Evolutionary conservation across 2,113 vertebrate species (phyloP).

Genomic region (Hippopotamus amphibius): DNA sequence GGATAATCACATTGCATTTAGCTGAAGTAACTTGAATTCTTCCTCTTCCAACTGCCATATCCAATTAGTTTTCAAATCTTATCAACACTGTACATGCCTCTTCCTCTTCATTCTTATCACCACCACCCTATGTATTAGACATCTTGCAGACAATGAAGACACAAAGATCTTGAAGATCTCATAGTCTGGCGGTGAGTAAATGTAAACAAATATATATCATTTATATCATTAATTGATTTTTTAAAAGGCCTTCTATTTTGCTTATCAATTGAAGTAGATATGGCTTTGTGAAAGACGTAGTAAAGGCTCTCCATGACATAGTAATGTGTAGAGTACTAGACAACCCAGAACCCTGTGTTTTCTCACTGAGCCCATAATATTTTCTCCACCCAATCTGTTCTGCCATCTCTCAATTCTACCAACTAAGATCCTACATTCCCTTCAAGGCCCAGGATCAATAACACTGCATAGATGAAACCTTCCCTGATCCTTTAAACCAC

Average conservation of each 20-base stretch:
- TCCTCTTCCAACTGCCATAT: background rate
- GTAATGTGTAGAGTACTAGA: background rate
- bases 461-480: conserved; percentile 19
- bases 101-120: conserved; percentile 7
- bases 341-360: background rate
- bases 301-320: background rate
- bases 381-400: background rate
- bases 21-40: background rate
- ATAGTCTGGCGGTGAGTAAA: background rate
- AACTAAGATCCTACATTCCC: conserved; percentile 17
- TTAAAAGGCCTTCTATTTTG: background rate
- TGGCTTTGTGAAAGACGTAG: background rate
- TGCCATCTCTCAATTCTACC: background rate
- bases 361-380: background rate
- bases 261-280: background rate
- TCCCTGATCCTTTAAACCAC: background rate
- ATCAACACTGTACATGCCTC: background rate
- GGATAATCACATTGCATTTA: background rate
- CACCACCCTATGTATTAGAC: background rate
- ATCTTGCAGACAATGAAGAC: background rate
- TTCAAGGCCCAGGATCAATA: background rate
- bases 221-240: background rate
- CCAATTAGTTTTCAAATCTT: conserved; percentile 5
- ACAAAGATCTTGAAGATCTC: background rate
- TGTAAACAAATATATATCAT: background rate